Evolutionary conservation across 2,888 invertebrate genomes (phyloP), one percentile per base, ranked within the genome.

Genomic region (Megastigmus dorsalis): DNA sequence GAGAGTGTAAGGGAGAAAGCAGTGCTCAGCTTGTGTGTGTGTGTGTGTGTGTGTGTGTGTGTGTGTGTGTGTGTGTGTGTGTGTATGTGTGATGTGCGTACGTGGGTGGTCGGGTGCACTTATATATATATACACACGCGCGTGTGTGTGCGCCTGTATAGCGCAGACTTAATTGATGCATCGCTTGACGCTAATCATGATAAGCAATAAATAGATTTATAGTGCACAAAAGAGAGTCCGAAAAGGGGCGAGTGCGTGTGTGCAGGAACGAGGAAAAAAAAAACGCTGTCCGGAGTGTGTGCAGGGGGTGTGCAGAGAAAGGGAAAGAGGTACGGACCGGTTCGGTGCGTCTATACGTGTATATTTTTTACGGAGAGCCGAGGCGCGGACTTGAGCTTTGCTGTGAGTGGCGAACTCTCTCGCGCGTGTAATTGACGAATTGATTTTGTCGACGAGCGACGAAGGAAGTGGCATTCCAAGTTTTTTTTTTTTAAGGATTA

Each of bases 151-250:
- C 33, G 45, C 38, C 30, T 55, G 63, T 63, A 41, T 38, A 48
- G 13, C 23, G 4, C 73, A 74, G 75, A 71, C 78, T 81, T 84
- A 84, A 84, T 84, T 84, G 83, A 84, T 84, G 82, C 82, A 83
- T 84, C 82, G 82, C 81, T 79, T 78, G 69, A 54, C 79, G 81
- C 80, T 82, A 83, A 84, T 83, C 81, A 83, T 82, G 82, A 82
- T 82, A 82, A 84, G 83, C 82, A 84, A 84, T 84, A 84, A 84
- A 82, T 82, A 82, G 79, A 83, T 83, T 82, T 78, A 78, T 68
- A 70, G 78, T n/a, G n/a, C 66, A 54, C 60, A 75, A 79, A 78
- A 79, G 77, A 66, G 45, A 59, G 62, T 54, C 43, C 23, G 67
- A 59, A 59, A 59, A 13, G 13, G 38, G 3, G 13, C 15, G 30